phyloP scores from a whole-genome alignment of 2,888 invertebrate species.

The Cremastobaeus sp. region DNA sequence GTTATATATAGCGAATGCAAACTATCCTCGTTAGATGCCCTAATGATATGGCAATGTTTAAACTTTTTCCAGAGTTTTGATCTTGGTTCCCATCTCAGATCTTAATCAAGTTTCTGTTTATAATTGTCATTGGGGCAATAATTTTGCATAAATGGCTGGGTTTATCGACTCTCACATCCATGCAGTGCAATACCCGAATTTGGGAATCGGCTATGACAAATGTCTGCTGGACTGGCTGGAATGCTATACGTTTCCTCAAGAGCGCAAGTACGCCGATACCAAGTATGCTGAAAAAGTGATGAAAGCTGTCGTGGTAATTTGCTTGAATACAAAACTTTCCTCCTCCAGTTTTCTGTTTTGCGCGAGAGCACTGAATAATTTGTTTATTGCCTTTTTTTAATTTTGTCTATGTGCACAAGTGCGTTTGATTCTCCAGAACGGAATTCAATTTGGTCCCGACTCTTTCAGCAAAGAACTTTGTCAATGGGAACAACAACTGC shows the following conservation, averaged over 20 bases:
- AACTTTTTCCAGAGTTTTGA: background rate
- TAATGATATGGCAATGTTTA: conserved; percentile 10
- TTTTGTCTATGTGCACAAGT: too few relatives aligned
- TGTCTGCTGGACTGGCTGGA: conserved; percentile 91
- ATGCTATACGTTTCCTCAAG: conserved; percentile 91
- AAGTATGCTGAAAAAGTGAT: conserved; percentile 86
- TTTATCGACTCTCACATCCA: conserved; percentile 94
- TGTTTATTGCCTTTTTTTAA: too few relatives aligned
- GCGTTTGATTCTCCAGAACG: too few relatives aligned
- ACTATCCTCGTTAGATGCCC: conserved; percentile 15
- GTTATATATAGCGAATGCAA: too few relatives aligned
- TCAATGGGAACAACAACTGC: conserved; percentile 92
- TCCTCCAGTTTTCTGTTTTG: too few relatives aligned
- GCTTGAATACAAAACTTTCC: too few relatives aligned
- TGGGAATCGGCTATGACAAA: conserved; percentile 89
- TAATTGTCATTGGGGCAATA: conserved; percentile 2
- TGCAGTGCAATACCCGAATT: conserved; percentile 92
- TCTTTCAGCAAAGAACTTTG: conserved; percentile 84
- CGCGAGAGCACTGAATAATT: too few relatives aligned
- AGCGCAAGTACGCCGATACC: conserved; percentile 84
- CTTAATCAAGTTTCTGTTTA: too few relatives aligned
- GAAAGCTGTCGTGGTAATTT: conserved; percentile 86
- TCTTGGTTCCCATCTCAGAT: too few relatives aligned
- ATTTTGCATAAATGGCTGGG: conserved; percentile 78
- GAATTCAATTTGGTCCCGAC: too few relatives aligned